phyloP scores from a whole-genome alignment of 2,113 vertebrate species.

The Butastur rufipennis region DNA sequence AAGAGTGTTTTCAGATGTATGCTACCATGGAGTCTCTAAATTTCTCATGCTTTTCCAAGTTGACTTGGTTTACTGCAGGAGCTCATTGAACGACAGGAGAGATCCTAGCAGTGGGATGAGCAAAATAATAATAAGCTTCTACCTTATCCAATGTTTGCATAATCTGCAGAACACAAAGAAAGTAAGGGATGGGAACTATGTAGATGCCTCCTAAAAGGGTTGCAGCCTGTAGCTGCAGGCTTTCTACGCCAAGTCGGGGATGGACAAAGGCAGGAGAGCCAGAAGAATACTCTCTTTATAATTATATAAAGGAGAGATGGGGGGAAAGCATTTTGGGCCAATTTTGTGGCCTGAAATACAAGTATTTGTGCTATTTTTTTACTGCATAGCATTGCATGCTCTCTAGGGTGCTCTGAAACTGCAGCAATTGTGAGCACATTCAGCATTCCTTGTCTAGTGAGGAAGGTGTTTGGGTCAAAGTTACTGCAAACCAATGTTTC shows the following conservation, averaged over 20 bases:
- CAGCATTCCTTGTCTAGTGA: not conserved
- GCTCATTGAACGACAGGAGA: not conserved
- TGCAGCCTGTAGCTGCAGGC: not conserved
- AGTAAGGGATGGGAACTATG: rapidly evolving
- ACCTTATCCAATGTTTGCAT: not conserved
- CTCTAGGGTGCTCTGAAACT: not conserved
- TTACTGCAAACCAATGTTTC: not conserved
- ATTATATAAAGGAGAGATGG: not conserved
- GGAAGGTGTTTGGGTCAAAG: not conserved
- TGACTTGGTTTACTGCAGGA: not conserved
- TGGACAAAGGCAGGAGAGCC: not conserved
- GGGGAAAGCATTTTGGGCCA: not conserved
- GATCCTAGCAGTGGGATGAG: not conserved
- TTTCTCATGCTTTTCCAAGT: not conserved
- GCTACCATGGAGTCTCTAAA: not conserved
- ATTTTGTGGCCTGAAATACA: not conserved
- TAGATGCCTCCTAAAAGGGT: not conserved
- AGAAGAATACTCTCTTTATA: not conserved
- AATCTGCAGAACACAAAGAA: not conserved
- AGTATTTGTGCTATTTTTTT: not conserved
- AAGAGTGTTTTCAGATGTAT: not conserved
- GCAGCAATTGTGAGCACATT: not conserved
- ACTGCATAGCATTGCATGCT: not conserved
- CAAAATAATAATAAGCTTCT: not conserved
- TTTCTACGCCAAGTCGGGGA: not conserved